Conservation (phyloP, 1,140 invertebrate species). For the Lineus longissimus region DNA sequence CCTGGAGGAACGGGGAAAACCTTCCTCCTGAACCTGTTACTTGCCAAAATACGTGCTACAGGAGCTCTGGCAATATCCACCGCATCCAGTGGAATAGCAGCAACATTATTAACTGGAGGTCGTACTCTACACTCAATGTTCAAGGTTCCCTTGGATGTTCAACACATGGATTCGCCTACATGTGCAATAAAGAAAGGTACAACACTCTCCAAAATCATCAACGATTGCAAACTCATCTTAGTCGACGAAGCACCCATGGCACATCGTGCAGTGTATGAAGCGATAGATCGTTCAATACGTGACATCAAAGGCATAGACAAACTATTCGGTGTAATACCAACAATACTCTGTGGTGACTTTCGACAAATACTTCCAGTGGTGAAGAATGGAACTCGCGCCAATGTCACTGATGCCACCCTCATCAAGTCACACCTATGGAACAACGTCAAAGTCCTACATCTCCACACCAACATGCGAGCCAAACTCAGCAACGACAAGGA, state of each 20-base stretch:
- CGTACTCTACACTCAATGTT: conserved; percentile 22
- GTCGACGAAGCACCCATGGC: background rate
- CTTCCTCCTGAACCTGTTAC: conserved; percentile 21
- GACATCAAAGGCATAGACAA: conserved; percentile 33
- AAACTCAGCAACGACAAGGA: conserved; percentile 10
- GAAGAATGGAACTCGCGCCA: conserved; percentile 46
- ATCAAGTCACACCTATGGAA: conserved; percentile 49
- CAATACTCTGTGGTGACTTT: conserved; percentile 56
- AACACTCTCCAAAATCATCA: background rate
- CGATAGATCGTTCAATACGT: conserved; percentile 22
- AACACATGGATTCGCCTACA: conserved; percentile 41
- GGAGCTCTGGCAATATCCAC: conserved; percentile 18
- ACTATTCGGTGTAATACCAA: conserved; percentile 42
- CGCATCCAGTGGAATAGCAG: conserved; percentile 27
- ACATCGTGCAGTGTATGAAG: background rate
- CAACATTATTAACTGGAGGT: conserved; percentile 19
- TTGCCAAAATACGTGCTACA: conserved; percentile 21
- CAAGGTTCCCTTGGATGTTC: conserved; percentile 36
- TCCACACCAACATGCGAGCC: conserved; percentile 24
- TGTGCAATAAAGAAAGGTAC: background rate
- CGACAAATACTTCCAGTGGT: conserved; percentile 57
- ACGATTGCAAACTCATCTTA: background rate
- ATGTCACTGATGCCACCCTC: conserved; percentile 54
- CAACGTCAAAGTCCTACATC: conserved; percentile 19
- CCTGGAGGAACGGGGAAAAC: conserved; percentile 42